Percentiles rank a stretch among this genome's conserved stretches.
These are phyloP conservation scores for Alces alces DNA, from an alignment of 2,113 vertebrate species.

Conservation along the genomic window DNA sequence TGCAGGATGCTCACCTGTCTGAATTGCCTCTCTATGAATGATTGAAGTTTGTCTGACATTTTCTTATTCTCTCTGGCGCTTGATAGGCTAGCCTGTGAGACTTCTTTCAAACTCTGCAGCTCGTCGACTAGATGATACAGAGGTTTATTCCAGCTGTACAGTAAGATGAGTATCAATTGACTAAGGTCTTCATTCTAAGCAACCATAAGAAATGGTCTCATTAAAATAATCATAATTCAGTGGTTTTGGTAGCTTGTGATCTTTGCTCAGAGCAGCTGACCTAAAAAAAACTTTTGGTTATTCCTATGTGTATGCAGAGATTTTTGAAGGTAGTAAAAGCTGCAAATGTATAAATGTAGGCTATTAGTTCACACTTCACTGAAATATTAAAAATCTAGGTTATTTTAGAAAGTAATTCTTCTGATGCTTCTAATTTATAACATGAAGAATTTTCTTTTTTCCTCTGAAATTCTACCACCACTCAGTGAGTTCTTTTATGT, in stretches of 20 bases:
- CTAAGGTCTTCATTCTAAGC: too few relatives aligned
- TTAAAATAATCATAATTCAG: too few relatives aligned
- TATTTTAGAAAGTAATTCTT: neutral
- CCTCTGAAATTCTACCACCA: neutral
- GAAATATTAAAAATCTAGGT: neutral
- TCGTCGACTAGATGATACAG: neutral
- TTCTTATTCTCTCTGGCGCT: rapidly evolving
- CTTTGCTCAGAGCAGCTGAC: too few relatives aligned
- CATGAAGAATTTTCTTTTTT: neutral
- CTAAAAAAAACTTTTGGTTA: too few relatives aligned
- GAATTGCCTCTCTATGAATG: neutral
- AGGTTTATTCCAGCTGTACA: too few relatives aligned
- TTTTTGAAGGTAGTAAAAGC: neutral
- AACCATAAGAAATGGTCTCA: too few relatives aligned
- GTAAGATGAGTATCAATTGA: too few relatives aligned
- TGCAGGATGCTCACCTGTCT: neutral
- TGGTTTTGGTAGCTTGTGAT: too few relatives aligned
- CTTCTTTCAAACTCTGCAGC: neutral
- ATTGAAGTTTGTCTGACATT: neutral
- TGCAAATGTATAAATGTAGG: neutral
- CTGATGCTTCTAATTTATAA: neutral
- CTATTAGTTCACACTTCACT: neutral
- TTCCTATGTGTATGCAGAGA: neutral
- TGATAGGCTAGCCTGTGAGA: neutral
- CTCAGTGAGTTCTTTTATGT: neutral